Evolutionary conservation across 2,797 vertebrate genomes (phyloP).

Genomic region (Sebastes vulpes): DNA sequence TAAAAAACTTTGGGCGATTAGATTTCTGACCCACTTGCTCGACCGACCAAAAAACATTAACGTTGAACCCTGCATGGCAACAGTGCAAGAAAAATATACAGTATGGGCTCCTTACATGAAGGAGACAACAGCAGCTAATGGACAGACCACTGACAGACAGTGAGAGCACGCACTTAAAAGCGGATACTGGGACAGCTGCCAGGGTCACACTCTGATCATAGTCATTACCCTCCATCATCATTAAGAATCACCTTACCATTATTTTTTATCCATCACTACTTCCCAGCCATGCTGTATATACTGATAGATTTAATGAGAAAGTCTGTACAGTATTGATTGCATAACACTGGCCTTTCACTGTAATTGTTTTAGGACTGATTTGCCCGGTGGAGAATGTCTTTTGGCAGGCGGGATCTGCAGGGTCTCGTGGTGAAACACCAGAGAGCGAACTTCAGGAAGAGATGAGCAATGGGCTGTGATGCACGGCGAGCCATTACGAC

Average conservation of each 20-base stretch:
- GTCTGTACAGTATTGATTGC: constrained; percentile 63
- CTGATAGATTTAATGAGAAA: constrained; percentile 69
- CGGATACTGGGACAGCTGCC: constrained; percentile 68
- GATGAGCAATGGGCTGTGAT: constrained; percentile 69
- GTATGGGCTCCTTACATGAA: not conserved
- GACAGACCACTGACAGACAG: constrained; percentile 27
- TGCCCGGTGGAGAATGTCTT: constrained; percentile 49
- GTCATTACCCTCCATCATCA: constrained; percentile 77
- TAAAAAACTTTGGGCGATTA: no score
- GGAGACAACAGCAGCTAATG: constrained; percentile 36
- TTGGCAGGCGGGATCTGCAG: constrained; percentile 47
- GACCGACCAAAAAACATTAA: not conserved
- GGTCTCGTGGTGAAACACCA: constrained; percentile 52
- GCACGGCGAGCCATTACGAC: constrained; percentile 67
- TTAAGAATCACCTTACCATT: constrained; percentile 64
- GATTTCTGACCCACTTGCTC: not conserved
- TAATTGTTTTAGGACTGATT: constrained; percentile 74
- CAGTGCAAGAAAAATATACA: not conserved
- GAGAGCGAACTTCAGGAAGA: constrained; percentile 49
- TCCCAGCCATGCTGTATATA: constrained; percentile 63
- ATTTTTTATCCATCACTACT: constrained; percentile 68
- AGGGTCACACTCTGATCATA: constrained; percentile 69
- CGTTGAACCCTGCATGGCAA: not conserved
- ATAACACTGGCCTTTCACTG: constrained; percentile 71
- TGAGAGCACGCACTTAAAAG: constrained; percentile 54